Base-by-base conservation (phyloP, 2,888 invertebrate species). In the Endotricha flammealis region DNA sequence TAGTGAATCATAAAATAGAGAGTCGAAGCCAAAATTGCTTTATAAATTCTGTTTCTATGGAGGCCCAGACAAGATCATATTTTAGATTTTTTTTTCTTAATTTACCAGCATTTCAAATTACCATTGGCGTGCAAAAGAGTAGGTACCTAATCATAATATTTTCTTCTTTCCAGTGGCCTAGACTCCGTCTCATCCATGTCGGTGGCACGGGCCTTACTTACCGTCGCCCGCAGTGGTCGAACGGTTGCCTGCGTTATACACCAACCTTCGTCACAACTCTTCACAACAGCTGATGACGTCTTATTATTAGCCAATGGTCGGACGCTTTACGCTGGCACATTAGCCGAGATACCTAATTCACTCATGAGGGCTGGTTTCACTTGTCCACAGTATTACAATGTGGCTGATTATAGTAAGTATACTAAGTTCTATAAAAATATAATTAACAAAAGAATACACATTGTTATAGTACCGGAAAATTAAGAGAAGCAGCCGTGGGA, bases 201-300 rank as follows among this genome's bases (percentile, higher is more conserved):
- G 29, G 88, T 90, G 29, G 86, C 91, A 1, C 78, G 81, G 1
- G 80, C 93, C 3, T 74, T 94, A 9, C 88, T 89, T 47, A 78
- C 87, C 5, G 87, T 93, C 32, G 91, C 93, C 0, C 76, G 80
- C 9, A 79, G 79, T 10, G 93, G 93, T 0, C 85, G 93, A 24
- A 93, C 92, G 0, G 89, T 94, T 4, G 90, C 91, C 10, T 93
- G 93, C 54, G 91, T 93, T n/a, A 89, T 94, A 44, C 94, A 94
- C 75, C 94, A 94, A 57, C 94, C 94, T 0, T 92, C 92, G 23
- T 93, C 93, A 25, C 90, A 90, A 44, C 88, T 94, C 32, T 92
- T 93, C 70, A 89, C 90, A 32, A 89, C 89, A 50, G 93, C 94
- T 49, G 93, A 94, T 65, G 90, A 93, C 79, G 74, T 94, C 41